Evolutionary conservation across 2,113 vertebrate species (phyloP), one percentile per base, ranked within the genome.

Genomic region (Amia ocellicauda): DNA sequence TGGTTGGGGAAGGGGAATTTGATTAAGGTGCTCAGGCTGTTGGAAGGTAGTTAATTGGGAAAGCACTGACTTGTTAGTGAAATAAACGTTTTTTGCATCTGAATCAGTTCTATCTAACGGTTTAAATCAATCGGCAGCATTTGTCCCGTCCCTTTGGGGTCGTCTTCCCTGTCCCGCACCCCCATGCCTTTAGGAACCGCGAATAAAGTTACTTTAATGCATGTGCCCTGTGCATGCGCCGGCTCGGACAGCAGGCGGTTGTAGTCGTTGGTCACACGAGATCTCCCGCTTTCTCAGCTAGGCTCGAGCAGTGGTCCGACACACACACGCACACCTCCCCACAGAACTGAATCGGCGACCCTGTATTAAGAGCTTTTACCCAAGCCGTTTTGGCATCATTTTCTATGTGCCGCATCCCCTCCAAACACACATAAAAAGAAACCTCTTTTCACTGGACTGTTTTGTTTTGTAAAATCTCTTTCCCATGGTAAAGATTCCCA

Each of bases 401-500:
- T n/a, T n/a, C n/a, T n/a, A n/a, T n/a, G n/a, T n/a, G n/a, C n/a
- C n/a, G n/a, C n/a, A n/a, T n/a, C n/a, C n/a, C n/a, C n/a, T n/a
- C n/a, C n/a, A n/a, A n/a, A n/a, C n/a, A n/a, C n/a, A n/a, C n/a
- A n/a, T n/a, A n/a, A n/a, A n/a, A n/a, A n/a, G n/a, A n/a, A n/a
- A n/a, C n/a, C n/a, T 4, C 23, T 22, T 24, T 54, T 13, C 23
- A 36, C 5, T 24, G 26, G 16, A 20, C 52, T 3, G 10, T 7
- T 54, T 54, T 54, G 20, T 26, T 47, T 41, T 45, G 23, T 41
- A 28, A 26, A 28, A 26, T 27, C 58, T 57, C 19, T 49, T 56
- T 64, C 52, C 41, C 53, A 47, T 57, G 41, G 41, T 47, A 47
- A 64, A 63, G 61, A 42, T 63, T 24, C 53, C 53, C n/a, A 64